Conservation (phyloP, 2,113 vertebrate species). For the Cyanoderma ruficeps region DNA sequence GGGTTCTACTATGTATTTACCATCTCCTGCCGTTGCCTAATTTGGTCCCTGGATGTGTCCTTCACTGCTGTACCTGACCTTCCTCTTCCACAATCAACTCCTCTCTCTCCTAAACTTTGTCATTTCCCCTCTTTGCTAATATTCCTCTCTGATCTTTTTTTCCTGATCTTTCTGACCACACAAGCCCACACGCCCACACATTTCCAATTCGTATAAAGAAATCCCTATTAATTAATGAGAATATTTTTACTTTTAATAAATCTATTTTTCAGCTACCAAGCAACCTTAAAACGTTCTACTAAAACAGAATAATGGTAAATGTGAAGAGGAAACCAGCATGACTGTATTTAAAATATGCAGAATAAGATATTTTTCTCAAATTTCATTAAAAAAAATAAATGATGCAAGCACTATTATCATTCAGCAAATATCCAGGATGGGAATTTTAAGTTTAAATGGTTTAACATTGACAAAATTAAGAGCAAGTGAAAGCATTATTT, state of each 20-base stretch:
- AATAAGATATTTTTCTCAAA: background rate
- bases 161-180: background rate
- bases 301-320: background rate
- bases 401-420: background rate
- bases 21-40: background rate
- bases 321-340: background rate
- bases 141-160: rapidly evolving
- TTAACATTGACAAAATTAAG: background rate
- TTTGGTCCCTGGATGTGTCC: background rate
- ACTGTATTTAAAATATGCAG: background rate
- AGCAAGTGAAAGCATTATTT: background rate
- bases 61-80: background rate
- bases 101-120: background rate
- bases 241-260: background rate
- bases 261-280: background rate
- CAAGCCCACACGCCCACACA: rapidly evolving
- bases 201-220: background rate
- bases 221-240: background rate
- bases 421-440: background rate
- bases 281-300: background rate
- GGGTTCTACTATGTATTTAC: background rate
- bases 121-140: background rate
- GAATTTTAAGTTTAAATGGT: background rate
- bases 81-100: background rate
- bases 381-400: background rate